Conservation (phyloP, 2,797 vertebrate species). For the Gephyroberyx darwinii region DNA sequence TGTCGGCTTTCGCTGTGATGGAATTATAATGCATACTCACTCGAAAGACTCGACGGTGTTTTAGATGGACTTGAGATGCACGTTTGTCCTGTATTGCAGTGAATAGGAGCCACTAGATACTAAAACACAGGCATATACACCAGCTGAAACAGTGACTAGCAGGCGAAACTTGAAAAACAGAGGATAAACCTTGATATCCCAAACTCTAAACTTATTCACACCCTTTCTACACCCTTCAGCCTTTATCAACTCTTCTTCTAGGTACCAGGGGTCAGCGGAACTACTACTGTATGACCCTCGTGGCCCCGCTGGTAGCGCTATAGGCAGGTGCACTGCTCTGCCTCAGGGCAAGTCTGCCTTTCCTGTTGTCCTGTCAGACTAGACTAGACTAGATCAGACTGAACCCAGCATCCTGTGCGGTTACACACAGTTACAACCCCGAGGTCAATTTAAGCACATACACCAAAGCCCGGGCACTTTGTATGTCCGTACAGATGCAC, state of each 20-base stretch:
- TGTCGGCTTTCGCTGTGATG: background rate
- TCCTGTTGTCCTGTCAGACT: slow-evolving; percentile 5
- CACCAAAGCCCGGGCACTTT: slow-evolving; percentile 19
- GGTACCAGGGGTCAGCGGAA: background rate
- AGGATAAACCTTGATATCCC: too few relatives aligned
- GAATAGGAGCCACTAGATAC: too few relatives aligned
- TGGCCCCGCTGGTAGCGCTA: background rate
- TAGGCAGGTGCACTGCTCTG: background rate
- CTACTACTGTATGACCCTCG: background rate
- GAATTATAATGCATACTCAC: background rate
- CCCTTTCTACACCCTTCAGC: too few relatives aligned
- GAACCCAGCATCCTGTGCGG: background rate
- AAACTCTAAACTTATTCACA: too few relatives aligned
- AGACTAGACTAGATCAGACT: slow-evolving; percentile 16
- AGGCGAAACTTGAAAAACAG: too few relatives aligned
- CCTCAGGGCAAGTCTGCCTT: background rate
- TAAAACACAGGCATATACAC: too few relatives aligned
- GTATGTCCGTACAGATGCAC: slow-evolving; percentile 27
- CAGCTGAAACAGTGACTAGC: too few relatives aligned
- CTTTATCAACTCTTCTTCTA: background rate
- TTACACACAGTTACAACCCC: background rate
- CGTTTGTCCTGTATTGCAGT: background rate
- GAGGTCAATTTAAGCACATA: slow-evolving; percentile 42
- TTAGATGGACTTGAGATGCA: background rate
- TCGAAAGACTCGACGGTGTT: too few relatives aligned